phyloP scores from a whole-genome alignment of 2,113 vertebrate genomes.

The Fukomys damarensis region DNA sequence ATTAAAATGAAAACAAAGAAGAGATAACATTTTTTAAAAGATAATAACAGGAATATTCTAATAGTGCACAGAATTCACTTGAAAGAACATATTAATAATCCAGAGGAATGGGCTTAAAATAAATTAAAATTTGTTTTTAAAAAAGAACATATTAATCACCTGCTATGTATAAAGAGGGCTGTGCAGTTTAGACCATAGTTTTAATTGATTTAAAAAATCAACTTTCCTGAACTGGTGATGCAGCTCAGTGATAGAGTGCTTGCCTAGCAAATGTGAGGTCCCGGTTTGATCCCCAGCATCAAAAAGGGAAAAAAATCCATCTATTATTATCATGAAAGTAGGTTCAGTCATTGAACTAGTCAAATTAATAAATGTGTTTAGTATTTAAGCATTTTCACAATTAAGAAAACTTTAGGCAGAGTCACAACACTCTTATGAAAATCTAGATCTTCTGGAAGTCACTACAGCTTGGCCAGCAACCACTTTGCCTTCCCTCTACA shows the following conservation, averaged over 20 bases:
- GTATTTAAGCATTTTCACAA: neutral
- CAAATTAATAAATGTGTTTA: neutral
- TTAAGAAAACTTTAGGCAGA: conserved; percentile 3
- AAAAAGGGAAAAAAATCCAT: neutral
- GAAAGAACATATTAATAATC: neutral
- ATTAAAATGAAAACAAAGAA: neutral
- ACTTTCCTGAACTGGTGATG: neutral
- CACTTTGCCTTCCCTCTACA: neutral
- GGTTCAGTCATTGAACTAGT: neutral
- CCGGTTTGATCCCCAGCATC: neutral
- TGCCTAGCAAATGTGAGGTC: neutral
- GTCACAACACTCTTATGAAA: neutral
- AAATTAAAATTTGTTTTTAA: too few relatives aligned
- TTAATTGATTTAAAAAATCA: neutral
- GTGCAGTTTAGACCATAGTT: neutral
- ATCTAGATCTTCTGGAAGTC: neutral
- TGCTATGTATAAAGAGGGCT: neutral
- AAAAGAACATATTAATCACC: neutral
- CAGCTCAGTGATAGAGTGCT: neutral
- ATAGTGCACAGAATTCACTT: neutral
- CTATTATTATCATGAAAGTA: neutral
- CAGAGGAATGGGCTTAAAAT: too few relatives aligned
- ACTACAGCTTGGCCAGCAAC: neutral
- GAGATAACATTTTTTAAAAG: too few relatives aligned
- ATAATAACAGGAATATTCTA: neutral